Base-by-base conservation (phyloP, 2,113 vertebrate species). In the Nycticebus coucang region DNA sequence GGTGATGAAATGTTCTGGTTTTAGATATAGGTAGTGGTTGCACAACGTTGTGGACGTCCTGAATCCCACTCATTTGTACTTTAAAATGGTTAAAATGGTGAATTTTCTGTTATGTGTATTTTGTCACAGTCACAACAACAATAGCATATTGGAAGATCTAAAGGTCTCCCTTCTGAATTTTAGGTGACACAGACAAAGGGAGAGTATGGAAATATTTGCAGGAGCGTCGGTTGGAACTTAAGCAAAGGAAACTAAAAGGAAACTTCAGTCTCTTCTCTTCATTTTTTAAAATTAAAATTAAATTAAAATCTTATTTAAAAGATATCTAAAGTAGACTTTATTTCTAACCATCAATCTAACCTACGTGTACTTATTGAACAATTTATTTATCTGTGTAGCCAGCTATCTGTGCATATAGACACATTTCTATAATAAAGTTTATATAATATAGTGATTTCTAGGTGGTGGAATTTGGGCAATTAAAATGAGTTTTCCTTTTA, bases 291-390 rank as follows among this genome's bases (percentile, higher is more conserved):
- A 69, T 83, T 85, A 37, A 79, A 89, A 9, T 83, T 2, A 94
- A 94, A 84, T 68, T 53, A 53, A 41, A 74, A 50, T 79, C 57
- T 89, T 60, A 79, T 84, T 95, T 75, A 2, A 87, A 91, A 86
- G 41, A 37, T 26, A 83, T 9, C 66, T 75, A 77, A 91, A 60
- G 12, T 53, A 59, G 17, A 74, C 50, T 66, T 71, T 30, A 87
- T 75, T 95, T 91, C 59, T 80, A 88, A 4, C 18, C 30, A 64
- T 66, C 45, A 41, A 41, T 33, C 17, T 66, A 55, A 64, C 45
- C 21, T 87, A 69, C 10, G 45, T 50, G 45, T 50, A 50, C 50
- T 66, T 92, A 50, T 60, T 45, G 74, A 57, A 33, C 0, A 55
- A 55, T 72, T 71, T 50, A 18, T 37, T 92, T 71, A 57, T 55